These are phyloP conservation scores for Formica exsecta DNA, from an alignment of 1,140 invertebrate species.

Conservation along the genomic window DNA sequence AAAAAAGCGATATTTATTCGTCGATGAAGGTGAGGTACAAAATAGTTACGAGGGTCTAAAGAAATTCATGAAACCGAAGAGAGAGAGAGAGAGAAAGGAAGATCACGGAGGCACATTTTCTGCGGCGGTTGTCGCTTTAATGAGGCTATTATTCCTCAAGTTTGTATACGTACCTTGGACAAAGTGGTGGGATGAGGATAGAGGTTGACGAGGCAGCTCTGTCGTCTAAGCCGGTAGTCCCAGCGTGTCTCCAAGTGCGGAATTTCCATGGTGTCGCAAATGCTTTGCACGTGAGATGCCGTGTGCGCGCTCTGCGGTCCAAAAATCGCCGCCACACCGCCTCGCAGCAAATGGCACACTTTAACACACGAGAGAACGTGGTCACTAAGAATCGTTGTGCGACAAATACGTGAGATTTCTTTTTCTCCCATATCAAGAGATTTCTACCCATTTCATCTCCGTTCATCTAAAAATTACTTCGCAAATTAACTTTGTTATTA, in stretches of 20 bases:
- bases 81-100: neutral
- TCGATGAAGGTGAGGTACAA: neutral
- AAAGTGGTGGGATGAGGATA: slow-evolving; percentile 96
- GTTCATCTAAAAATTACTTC: neutral
- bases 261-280: slow-evolving; percentile 98
- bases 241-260: slow-evolving; percentile 97
- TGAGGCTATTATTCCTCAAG: slow-evolving; percentile 68
- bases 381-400: neutral
- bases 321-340: slow-evolving; percentile 97
- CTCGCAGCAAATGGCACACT: slow-evolving; percentile 96
- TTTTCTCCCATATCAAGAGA: neutral
- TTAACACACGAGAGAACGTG: slow-evolving; percentile 77
- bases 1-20: slow-evolving; percentile 24
- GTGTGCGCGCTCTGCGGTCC: slow-evolving; percentile 96
- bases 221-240: slow-evolving; percentile 94
- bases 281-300: slow-evolving; percentile 97
- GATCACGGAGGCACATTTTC: slow-evolving; percentile 49
- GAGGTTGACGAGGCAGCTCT: slow-evolving; percentile 97
- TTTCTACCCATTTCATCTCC: neutral
- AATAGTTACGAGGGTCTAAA: slow-evolving; percentile 18
- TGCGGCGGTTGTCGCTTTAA: slow-evolving; percentile 28
- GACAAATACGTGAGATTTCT: neutral
- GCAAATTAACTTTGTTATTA: neutral
- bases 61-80: slow-evolving; percentile 2
- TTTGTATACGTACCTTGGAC: slow-evolving; percentile 90